phyloP scores from a whole-genome alignment of 2,888 invertebrate genomes.

The Spilosoma lubricipeda region DNA sequence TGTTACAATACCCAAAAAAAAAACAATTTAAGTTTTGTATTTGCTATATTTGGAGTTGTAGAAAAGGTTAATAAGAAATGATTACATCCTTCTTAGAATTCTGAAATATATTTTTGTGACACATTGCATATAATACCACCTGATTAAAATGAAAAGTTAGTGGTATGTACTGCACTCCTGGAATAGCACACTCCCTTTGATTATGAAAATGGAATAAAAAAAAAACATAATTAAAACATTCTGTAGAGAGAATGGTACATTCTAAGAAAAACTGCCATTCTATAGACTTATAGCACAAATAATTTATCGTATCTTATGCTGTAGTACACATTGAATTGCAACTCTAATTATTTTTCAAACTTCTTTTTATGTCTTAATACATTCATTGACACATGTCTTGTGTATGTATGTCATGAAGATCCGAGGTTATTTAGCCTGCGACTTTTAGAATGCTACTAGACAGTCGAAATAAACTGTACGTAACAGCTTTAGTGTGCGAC shows the following conservation, averaged over 20 bases:
- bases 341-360: too few species aligned
- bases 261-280: too few species aligned
- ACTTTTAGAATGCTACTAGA: constrained; percentile 27
- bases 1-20: background rate
- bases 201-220: too few species aligned
- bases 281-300: too few species aligned
- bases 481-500: constrained; percentile 56
- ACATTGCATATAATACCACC: too few species aligned
- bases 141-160: too few species aligned
- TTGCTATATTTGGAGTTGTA: background rate
- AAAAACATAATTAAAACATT: too few species aligned
- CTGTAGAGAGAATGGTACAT: too few species aligned
- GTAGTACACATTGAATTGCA: too few species aligned
- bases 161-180: too few species aligned
- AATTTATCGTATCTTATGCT: too few species aligned
- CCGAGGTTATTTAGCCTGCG: constrained; percentile 25
- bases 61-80: background rate
- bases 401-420: constrained; percentile 22
- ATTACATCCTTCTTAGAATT: background rate
- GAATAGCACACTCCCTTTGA: too few species aligned
- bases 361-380: background rate
- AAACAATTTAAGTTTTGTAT: background rate
- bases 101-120: background rate
- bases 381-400: background rate
- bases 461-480: constrained; percentile 48